These are phyloP conservation scores for Megathymus violae DNA, from an alignment of 1,140 invertebrate genomes.

Conservation along the genomic window DNA sequence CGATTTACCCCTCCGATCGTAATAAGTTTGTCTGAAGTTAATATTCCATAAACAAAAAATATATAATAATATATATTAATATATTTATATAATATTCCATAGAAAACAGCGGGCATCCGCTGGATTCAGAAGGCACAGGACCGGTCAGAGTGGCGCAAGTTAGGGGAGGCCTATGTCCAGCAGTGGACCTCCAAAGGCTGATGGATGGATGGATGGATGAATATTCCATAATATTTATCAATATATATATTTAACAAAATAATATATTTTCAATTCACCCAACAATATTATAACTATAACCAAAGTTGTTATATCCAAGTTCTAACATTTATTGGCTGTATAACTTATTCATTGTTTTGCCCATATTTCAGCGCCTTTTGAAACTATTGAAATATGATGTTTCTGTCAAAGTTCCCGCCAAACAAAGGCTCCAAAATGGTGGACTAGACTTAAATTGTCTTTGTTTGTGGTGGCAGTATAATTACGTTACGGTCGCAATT, in stretches of 20 bases:
- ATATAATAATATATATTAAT: too few relatives aligned
- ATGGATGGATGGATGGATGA: too few relatives aligned
- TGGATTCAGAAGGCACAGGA: too few relatives aligned
- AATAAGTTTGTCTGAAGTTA: too few relatives aligned
- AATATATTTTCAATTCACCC: neutral
- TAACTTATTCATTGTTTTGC: slow-evolving; percentile 19
- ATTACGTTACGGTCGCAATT: slow-evolving; percentile 35
- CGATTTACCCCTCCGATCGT: too few relatives aligned
- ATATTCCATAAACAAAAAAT: too few relatives aligned
- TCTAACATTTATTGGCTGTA: slow-evolving; percentile 20
- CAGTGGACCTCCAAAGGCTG: too few relatives aligned
- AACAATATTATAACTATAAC: slow-evolving; percentile 17
- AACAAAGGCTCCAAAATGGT: slow-evolving; percentile 27
- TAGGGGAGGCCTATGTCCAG: too few relatives aligned
- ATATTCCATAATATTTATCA: too few relatives aligned
- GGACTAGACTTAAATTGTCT: slow-evolving; percentile 16
- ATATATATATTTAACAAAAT: neutral
- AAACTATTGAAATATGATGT: slow-evolving; percentile 35
- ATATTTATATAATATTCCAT: too few relatives aligned
- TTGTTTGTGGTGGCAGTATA: slow-evolving; percentile 31
- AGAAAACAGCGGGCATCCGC: too few relatives aligned
- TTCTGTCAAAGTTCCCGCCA: slow-evolving; percentile 30
- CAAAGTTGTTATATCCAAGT: slow-evolving; percentile 1
- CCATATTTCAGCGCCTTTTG: slow-evolving; percentile 19
- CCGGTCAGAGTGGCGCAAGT: too few relatives aligned